These are phyloP conservation scores for Artibeus lituratus DNA, from an alignment of 2,797 vertebrate genomes.

Conservation along the genomic window DNA sequence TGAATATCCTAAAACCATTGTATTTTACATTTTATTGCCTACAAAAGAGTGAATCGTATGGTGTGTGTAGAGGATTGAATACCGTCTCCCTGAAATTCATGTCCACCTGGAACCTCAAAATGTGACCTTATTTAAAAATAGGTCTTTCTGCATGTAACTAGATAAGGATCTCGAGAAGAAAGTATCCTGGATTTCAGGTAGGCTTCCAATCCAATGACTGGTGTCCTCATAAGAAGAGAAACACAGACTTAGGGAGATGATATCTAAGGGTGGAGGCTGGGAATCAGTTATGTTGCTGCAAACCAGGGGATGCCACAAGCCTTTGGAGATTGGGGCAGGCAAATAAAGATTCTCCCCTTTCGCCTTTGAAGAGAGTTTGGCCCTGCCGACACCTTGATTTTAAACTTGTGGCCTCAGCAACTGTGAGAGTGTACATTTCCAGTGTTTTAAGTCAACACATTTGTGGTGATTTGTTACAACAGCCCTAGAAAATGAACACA, in stretches of 20 bases:
- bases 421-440: neutral
- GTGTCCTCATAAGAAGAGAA: neutral
- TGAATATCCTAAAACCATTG: neutral
- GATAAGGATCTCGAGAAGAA: neutral
- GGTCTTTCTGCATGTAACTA: neutral
- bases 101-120: neutral
- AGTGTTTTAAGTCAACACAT: neutral
- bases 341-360: neutral
- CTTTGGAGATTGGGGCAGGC: neutral
- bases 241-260: neutral
- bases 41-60: neutral
- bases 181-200: neutral
- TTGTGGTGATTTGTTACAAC: neutral
- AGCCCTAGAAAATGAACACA: neutral
- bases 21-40: neutral
- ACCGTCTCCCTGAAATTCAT: neutral
- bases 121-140: neutral
- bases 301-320: neutral
- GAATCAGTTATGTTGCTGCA: neutral
- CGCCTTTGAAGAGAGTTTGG: neutral
- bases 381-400: neutral
- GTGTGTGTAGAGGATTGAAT: neutral
- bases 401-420: neutral
- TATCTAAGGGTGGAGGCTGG: neutral
- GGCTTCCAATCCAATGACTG: neutral